A percentile compares a stretch with the other conserved stretches of the same genome.
Conservation (phyloP, 2,888 invertebrate genomes). For the Agonopterix arenella region DNA sequence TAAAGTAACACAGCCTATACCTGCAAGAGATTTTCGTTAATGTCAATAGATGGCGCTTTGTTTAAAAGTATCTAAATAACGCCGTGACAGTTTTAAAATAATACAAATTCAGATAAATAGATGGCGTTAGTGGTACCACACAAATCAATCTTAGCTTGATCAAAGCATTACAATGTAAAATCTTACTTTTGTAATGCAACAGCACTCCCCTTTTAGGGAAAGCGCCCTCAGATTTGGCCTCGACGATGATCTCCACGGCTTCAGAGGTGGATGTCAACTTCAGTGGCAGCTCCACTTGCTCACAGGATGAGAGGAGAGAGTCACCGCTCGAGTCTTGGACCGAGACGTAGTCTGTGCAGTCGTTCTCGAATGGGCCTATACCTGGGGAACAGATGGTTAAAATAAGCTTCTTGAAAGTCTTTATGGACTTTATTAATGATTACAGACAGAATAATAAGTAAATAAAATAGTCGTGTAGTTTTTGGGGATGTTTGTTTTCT, state of each 20-base stretch:
- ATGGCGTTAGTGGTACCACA: conserved; percentile 2
- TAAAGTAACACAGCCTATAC: conserved; percentile 81
- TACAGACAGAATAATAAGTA: too few relatives aligned
- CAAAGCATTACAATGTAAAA: neutral
- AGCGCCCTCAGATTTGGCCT: conserved; percentile 64
- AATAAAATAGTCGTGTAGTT: too few relatives aligned
- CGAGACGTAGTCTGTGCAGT: conserved; percentile 71
- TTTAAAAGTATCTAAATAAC: neutral
- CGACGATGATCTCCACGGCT: conserved; percentile 61
- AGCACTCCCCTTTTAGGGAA: conserved; percentile 80
- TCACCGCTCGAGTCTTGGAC: conserved; percentile 68
- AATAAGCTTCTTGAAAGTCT: too few relatives aligned
- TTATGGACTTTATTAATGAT: too few relatives aligned
- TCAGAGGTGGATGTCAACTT: conserved; percentile 65
- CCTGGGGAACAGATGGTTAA: conserved; percentile 27
- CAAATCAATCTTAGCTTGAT: neutral
- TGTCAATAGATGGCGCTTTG: conserved; percentile 11
- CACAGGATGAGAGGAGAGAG: conserved; percentile 68
- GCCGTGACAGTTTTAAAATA: neutral
- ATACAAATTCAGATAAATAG: neutral
- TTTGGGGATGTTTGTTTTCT: too few relatives aligned
- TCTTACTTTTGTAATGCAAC: conserved; percentile 79
- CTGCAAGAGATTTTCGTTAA: conserved; percentile 47
- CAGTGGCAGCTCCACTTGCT: conserved; percentile 70
- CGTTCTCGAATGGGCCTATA: conserved; percentile 64